These are phyloP conservation scores for Mustela lutreola DNA, from an alignment of 2,113 vertebrate species.

Conservation along the genomic window DNA sequence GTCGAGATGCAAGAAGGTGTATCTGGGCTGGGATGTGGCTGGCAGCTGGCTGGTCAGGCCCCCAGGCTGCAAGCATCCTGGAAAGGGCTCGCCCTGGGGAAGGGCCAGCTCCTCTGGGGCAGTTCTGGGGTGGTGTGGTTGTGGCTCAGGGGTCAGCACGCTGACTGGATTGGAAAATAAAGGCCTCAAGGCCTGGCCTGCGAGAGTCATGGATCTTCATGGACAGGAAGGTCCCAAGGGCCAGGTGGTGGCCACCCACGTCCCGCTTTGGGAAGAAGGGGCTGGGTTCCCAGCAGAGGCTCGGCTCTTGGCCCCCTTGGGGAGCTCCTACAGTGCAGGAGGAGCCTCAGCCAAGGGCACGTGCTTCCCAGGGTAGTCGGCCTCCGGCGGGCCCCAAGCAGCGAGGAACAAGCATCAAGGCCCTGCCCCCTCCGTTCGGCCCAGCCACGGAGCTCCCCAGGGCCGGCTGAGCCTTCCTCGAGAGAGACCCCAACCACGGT, in stretches of 20 bases:
- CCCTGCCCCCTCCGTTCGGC: rapidly evolving
- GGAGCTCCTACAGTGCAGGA: background rate
- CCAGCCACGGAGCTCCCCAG: background rate
- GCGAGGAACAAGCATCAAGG: rapidly evolving
- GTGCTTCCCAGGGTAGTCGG: background rate
- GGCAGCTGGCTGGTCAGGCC: background rate
- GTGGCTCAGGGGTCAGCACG: background rate
- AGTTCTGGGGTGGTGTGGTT: rapidly evolving
- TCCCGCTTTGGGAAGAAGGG: background rate
- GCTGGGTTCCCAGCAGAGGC: rapidly evolving
- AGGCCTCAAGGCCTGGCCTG: background rate
- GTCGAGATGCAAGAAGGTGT: background rate
- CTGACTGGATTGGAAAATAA: background rate
- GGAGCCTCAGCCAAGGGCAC: background rate
- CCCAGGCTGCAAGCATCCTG: rapidly evolving
- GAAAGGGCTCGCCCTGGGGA: background rate
- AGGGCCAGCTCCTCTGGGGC: background rate
- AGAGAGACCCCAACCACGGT: background rate
- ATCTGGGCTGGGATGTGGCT: background rate
- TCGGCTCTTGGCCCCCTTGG: rapidly evolving
- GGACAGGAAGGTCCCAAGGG: background rate
- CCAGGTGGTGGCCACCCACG: rapidly evolving
- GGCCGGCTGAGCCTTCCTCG: background rate
- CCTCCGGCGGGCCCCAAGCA: rapidly evolving
- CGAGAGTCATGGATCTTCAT: background rate